Percentiles rank a stretch among this genome's conserved stretches.
These are phyloP conservation scores for Drosophila paranaensis DNA, from an alignment of 2,888 invertebrate species.

Conservation along the genomic window DNA sequence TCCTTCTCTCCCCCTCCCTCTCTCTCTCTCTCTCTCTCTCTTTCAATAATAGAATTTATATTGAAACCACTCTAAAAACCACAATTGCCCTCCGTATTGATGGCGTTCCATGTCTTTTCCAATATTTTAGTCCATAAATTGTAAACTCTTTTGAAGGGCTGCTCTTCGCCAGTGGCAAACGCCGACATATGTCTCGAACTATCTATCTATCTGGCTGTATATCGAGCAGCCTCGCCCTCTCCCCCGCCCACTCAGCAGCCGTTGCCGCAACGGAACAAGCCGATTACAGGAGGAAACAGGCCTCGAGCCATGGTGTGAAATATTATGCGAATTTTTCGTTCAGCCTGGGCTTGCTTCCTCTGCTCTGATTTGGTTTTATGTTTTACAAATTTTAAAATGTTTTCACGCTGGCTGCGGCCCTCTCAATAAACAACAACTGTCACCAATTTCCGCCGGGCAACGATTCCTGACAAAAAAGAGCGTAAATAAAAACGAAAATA, in stretches of 20 bases:
- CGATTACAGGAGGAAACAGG: conserved; percentile 54
- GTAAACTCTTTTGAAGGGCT: conserved; percentile 22
- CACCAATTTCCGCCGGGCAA: conserved; percentile 73
- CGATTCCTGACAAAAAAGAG: conserved; percentile 37
- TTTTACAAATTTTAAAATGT: conserved; percentile 83
- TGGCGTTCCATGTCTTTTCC: conserved; percentile 3
- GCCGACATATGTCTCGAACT: conserved; percentile 50
- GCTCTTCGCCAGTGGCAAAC: conserved; percentile 22
- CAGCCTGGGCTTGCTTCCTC: background rate
- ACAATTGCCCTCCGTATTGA: background rate
- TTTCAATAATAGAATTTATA: background rate
- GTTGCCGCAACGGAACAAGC: conserved; percentile 58
- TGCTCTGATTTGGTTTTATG: conserved; percentile 70
- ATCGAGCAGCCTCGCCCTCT: background rate
- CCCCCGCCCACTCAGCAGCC: conserved; percentile 26
- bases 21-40: too few relatives aligned
- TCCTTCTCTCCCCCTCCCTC: too few relatives aligned
- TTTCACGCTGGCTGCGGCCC: conserved; percentile 83
- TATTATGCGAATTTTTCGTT: conserved; percentile 73
- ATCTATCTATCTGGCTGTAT: conserved; percentile 28
- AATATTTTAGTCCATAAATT: conserved; percentile 37
- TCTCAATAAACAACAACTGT: conserved; percentile 84
- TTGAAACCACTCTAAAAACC: background rate
- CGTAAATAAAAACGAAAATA: conserved; percentile 20
- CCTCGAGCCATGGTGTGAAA: conserved; percentile 69